A percentile compares a stretch with the other conserved stretches of the same genome.
Conservation (phyloP, 2,888 invertebrate genomes). For the Proisotoma minuta region DNA sequence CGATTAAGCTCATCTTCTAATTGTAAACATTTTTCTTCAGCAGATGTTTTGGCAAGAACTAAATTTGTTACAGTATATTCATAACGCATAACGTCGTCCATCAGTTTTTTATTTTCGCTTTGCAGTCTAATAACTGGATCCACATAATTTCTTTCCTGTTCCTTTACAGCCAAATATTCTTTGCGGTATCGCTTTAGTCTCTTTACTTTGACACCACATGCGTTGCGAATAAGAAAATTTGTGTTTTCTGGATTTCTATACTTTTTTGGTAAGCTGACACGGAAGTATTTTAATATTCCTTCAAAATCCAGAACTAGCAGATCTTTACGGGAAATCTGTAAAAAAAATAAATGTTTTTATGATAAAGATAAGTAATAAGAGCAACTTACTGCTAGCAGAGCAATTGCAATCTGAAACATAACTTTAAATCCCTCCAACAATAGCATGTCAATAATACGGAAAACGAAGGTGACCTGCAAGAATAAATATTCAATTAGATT, state of each 20-base stretch:
- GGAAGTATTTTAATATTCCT: conserved; percentile 94
- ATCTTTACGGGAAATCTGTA: conserved; percentile 75
- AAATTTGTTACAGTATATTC: conserved; percentile 59
- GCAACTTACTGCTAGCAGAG: conserved; percentile 71
- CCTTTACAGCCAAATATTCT: conserved; percentile 73
- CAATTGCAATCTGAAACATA: conserved; percentile 92
- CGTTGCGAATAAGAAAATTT: conserved; percentile 64
- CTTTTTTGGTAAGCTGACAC: conserved; percentile 93
- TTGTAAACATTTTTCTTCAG: conserved; percentile 27
- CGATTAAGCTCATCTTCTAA: conserved; percentile 56
- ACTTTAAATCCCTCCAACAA: conserved; percentile 90
- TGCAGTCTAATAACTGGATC: conserved; percentile 49
- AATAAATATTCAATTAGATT: too few relatives aligned
- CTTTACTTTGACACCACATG: conserved; percentile 87
- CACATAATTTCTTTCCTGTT: conserved; percentile 48
- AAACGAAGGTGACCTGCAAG: too few relatives aligned
- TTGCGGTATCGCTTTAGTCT: conserved; percentile 91
- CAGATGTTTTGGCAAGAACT: conserved; percentile 50
- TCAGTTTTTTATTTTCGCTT: conserved; percentile 54
- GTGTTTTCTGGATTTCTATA: conserved; percentile 88
- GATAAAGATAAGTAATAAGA: conserved; percentile 33
- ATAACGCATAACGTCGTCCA: conserved; percentile 56
- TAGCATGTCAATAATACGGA: conserved; percentile 95
- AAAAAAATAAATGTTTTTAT: not conserved
- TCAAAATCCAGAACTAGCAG: conserved; percentile 91